phyloP scores from a whole-genome alignment of 1,140 invertebrate species.

The Cepaea nemoralis region DNA sequence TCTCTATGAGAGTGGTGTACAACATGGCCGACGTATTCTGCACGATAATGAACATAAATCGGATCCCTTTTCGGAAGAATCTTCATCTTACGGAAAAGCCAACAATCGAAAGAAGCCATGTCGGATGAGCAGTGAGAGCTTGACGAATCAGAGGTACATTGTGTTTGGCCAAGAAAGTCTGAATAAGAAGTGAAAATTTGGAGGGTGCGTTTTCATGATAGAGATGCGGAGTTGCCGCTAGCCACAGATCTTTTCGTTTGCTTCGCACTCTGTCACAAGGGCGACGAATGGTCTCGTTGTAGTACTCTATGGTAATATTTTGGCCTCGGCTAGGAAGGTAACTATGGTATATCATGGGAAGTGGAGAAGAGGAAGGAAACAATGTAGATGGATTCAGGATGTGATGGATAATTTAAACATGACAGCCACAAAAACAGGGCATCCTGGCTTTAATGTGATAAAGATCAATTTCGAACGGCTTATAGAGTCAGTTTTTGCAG shows the following conservation, averaged over 20 bases:
- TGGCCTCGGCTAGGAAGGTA: not conserved
- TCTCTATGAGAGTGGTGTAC: no score
- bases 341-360: not conserved
- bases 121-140: not conserved
- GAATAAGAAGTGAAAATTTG: not conserved
- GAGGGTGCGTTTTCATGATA: not conserved
- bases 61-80: not conserved
- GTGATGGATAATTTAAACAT: not conserved
- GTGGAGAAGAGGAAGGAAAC: not conserved
- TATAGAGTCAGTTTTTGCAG: not conserved
- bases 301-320: not conserved
- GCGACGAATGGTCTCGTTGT: not conserved
- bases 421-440: no score
- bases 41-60: not conserved
- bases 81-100: not conserved
- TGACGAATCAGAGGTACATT: not conserved
- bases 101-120: not conserved
- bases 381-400: not conserved
- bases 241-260: not conserved
- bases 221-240: not conserved
- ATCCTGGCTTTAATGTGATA: not conserved
- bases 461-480: not conserved
- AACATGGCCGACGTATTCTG: no score
- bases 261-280: not conserved
- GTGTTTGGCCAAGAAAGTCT: constrained; percentile 6